Conservation (phyloP, 2,888 invertebrate genomes). For the Steinernema scapterisci region DNA sequence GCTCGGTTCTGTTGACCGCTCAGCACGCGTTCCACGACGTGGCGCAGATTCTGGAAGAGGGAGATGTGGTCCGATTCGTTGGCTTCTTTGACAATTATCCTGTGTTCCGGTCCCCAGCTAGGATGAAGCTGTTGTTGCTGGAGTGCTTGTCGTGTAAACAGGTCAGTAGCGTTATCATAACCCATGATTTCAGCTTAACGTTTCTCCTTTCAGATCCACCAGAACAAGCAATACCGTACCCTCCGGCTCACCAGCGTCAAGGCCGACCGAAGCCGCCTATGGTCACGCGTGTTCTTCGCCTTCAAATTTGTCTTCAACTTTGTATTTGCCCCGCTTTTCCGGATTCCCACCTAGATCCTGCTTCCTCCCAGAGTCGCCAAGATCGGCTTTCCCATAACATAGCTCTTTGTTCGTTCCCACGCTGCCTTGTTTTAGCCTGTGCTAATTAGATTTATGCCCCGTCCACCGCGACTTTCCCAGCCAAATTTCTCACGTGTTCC, state of each 20-base stretch:
- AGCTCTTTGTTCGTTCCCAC: no score
- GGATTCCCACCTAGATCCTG: conserved; percentile 36
- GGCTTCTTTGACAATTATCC: conserved; percentile 63
- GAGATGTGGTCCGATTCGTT: conserved; percentile 60
- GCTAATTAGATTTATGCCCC: no score
- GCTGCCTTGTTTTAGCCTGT: no score
- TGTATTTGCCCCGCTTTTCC: conserved; percentile 58
- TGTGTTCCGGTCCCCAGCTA: conserved; percentile 60
- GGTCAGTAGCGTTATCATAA: conserved; percentile 37
- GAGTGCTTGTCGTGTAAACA: conserved; percentile 61
- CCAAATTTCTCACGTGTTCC: no score
- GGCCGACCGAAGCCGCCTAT: conserved; percentile 47
- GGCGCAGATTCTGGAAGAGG: conserved; percentile 53
- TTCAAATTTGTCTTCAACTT: conserved; percentile 63
- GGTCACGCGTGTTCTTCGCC: conserved; percentile 56
- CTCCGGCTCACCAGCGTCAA: conserved; percentile 52
- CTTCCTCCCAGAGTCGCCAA: neutral
- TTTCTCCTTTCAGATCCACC: conserved; percentile 5
- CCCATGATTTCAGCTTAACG: neutral
- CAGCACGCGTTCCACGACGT: conserved; percentile 53
- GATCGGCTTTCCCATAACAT: no score
- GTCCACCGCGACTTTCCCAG: no score
- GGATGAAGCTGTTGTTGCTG: conserved; percentile 53
- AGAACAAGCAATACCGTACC: conserved; percentile 26
- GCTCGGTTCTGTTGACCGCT: conserved; percentile 52